Evolutionary conservation across 35 echinoderm and acorn worm species (phyloP).

Genomic region (Diadema setosum): DNA sequence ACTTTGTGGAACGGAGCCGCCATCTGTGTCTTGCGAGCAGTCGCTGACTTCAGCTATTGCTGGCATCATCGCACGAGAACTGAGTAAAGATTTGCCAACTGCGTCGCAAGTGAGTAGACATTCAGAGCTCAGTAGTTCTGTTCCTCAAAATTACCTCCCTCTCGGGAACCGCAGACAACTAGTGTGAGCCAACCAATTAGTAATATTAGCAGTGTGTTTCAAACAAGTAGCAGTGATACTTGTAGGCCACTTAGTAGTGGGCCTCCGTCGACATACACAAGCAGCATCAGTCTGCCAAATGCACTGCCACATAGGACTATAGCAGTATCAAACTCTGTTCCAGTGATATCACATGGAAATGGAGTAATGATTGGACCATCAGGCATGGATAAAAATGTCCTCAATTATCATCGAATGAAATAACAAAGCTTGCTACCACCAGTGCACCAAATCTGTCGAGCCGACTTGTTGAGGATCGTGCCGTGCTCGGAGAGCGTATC

Average conservation of each 20-base stretch:
- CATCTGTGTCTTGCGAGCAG: constrained; percentile 28
- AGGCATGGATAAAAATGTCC: constrained; percentile 14
- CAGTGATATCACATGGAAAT: constrained; percentile 17
- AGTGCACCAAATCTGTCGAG: background rate
- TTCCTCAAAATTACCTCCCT: background rate
- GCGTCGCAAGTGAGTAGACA: background rate
- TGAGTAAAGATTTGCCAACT: constrained; percentile 37
- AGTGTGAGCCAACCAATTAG: background rate
- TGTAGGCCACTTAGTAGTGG: constrained; percentile 3
- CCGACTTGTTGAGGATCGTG: background rate
- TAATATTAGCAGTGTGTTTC: background rate
- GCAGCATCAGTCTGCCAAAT: background rate
- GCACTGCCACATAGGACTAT: background rate
- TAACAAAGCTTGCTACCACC: background rate
- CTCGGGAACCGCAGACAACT: background rate
- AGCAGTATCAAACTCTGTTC: background rate
- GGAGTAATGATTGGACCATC: background rate
- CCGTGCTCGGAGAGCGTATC: background rate
- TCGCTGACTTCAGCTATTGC: constrained; percentile 55
- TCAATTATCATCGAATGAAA: background rate
- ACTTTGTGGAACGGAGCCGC: background rate
- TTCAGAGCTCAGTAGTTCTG: background rate
- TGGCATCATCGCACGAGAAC: constrained; percentile 62
- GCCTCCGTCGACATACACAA: background rate
- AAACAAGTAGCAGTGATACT: background rate